Base-by-base conservation (phyloP, 2,888 invertebrate species). In the Drosophila robusta region DNA sequence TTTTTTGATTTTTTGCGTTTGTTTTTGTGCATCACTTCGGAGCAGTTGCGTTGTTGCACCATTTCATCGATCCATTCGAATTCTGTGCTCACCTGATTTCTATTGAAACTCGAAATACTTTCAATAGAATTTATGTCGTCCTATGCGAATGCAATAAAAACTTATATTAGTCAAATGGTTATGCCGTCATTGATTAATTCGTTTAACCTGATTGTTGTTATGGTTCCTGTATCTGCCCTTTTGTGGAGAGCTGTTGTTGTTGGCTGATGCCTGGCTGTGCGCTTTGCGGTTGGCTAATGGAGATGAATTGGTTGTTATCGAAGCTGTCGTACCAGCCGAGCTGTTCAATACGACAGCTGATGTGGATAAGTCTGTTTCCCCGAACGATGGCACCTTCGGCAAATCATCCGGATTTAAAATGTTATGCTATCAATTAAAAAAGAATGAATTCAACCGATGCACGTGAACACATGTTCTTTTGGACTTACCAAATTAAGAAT, bases 41-140 rank as follows among this genome's bases (percentile, higher is more conserved):
- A 80, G 58, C 87, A 80, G 50, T 83, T 78, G 14, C 78, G 80
- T 18, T 87, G 74, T 18, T 76, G 64, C 44, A 79, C 62, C 62
- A 79, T 67, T 3, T 80, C 70, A 68, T 91, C 91, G 45, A 84
- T 80, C 89, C 89, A 90, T 12, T 80, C 88, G 16, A 88, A 82
- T 54, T 91, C 80, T 4, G 79, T 51, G 49, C 70, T 78, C 50
- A 55, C 81, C 77, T 66, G 72, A 8, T 54, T 64, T 18, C 58
- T 44, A 7, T 65, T 69, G 8, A 64, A 71, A 55, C 84, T 83
- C 34, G 89, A 81, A 57, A 91, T 75, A 75, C 91, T 91, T 64
- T 92, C 90, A 46, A 91, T 91, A 1, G 91, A 91, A 72, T 91
- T 91, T 44, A 91, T 87, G 64, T 91, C 91, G 69, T 89, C 89